These are phyloP conservation scores for Cyprinella venusta DNA, from an alignment of 2,797 vertebrate genomes.

Conservation along the genomic window DNA sequence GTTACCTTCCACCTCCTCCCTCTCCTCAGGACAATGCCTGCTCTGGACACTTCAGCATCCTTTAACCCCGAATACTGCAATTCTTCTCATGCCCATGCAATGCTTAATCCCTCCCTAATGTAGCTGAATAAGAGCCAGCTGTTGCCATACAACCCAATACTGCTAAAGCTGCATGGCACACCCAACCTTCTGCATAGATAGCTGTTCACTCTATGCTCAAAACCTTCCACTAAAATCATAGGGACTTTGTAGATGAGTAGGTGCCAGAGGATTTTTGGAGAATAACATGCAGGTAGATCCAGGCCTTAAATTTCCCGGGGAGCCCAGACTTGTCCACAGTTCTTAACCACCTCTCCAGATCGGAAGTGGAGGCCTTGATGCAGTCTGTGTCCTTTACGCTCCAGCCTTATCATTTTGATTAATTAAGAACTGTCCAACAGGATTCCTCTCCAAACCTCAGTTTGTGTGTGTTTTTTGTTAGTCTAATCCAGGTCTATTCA, in stretches of 20 bases:
- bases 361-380: no score
- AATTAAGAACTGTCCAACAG: background rate
- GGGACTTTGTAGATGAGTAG: background rate
- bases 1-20: constrained; percentile 39
- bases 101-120: background rate
- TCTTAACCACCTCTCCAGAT: background rate
- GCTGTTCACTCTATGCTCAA: background rate
- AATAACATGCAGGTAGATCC: background rate
- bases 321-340: background rate
- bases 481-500: background rate
- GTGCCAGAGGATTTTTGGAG: background rate
- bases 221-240: background rate
- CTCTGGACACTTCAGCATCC: constrained; percentile 29
- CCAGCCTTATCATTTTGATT: background rate
- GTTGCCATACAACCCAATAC: background rate
- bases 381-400: background rate
- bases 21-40: constrained; percentile 2
- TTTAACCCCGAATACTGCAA: background rate
- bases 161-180: background rate
- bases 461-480: background rate
- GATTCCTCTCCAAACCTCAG: background rate
- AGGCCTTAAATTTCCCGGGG: background rate
- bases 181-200: background rate
- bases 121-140: background rate
- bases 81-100: background rate